phyloP scores from a whole-genome alignment of 2,888 invertebrate species.

The Ernsta delagoae region DNA sequence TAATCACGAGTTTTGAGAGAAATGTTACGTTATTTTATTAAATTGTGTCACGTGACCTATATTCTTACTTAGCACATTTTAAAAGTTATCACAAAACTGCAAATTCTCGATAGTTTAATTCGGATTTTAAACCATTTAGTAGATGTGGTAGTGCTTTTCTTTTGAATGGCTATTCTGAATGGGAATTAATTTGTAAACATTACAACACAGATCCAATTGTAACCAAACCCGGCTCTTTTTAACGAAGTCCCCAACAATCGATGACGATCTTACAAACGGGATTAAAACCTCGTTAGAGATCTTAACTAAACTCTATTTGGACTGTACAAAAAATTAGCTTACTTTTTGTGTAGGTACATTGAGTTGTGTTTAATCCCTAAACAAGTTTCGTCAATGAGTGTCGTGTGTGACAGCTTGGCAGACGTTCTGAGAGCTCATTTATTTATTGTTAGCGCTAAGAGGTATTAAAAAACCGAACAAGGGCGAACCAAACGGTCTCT shows the following conservation, averaged over 20 bases:
- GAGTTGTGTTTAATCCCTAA: conserved; percentile 27
- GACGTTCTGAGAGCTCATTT: conserved; percentile 28
- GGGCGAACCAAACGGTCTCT: too few species aligned
- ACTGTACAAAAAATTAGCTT: conserved; percentile 31
- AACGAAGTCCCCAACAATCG: neutral
- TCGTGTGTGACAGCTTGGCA: conserved; percentile 36
- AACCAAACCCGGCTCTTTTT: neutral
- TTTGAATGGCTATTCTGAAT: too few species aligned
- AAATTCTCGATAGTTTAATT: too few species aligned
- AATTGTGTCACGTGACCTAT: too few species aligned
- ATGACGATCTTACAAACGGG: conserved; percentile 15
- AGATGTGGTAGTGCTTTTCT: too few species aligned
- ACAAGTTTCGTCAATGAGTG: conserved; percentile 30
- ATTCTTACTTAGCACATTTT: too few species aligned
- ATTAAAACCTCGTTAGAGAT: conserved; percentile 32
- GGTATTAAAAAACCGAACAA: conserved; percentile 7
- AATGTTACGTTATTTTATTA: too few species aligned
- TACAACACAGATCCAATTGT: neutral
- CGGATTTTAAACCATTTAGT: too few species aligned
- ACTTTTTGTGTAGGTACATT: conserved; percentile 21
- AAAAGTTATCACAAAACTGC: too few species aligned
- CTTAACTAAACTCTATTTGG: conserved; percentile 28
- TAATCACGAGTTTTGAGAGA: too few species aligned
- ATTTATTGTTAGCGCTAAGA: conserved; percentile 26
- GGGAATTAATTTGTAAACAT: too few species aligned